phyloP scores from a whole-genome alignment of 2,888 invertebrate species.

The Asteroscopus sphinx region DNA sequence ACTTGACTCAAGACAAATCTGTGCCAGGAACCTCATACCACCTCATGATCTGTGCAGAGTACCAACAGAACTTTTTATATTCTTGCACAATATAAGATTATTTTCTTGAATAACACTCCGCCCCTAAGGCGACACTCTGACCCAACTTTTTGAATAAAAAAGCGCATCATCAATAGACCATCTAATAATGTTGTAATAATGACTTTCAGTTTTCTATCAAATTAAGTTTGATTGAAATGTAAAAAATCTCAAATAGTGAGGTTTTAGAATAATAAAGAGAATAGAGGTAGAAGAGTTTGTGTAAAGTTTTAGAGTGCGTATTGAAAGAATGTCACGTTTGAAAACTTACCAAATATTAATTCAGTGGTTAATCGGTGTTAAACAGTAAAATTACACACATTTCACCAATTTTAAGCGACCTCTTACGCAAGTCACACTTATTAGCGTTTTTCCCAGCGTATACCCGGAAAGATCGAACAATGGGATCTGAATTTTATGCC shows the following conservation, averaged over 20 bases:
- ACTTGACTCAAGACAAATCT: too few relatives aligned
- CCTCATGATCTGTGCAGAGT: too few relatives aligned
- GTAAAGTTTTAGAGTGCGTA: conserved; percentile 18
- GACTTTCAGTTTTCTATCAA: too few relatives aligned
- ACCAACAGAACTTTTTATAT: too few relatives aligned
- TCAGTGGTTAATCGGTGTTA: conserved; percentile 38
- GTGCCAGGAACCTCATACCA: too few relatives aligned
- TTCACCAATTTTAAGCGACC: conserved; percentile 61
- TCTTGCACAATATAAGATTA: too few relatives aligned
- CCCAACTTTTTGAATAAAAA: too few relatives aligned
- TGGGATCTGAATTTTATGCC: conserved; percentile 88
- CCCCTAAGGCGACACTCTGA: too few relatives aligned
- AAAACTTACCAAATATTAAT: conserved; percentile 63
- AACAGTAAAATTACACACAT: conserved; percentile 63
- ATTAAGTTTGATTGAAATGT: neutral
- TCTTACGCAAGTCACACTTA: conserved; percentile 74
- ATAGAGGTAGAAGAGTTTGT: neutral
- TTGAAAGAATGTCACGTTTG: conserved; percentile 22
- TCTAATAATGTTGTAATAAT: too few relatives aligned
- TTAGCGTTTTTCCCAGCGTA: conserved; percentile 77
- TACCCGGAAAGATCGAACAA: conserved; percentile 85
- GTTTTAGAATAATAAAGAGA: neutral
- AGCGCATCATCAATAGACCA: too few relatives aligned
- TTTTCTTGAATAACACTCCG: too few relatives aligned
- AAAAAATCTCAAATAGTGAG: neutral